Evolutionary conservation across 2,888 invertebrate species (phyloP).

Genomic region (Tridacna crocea): DNA sequence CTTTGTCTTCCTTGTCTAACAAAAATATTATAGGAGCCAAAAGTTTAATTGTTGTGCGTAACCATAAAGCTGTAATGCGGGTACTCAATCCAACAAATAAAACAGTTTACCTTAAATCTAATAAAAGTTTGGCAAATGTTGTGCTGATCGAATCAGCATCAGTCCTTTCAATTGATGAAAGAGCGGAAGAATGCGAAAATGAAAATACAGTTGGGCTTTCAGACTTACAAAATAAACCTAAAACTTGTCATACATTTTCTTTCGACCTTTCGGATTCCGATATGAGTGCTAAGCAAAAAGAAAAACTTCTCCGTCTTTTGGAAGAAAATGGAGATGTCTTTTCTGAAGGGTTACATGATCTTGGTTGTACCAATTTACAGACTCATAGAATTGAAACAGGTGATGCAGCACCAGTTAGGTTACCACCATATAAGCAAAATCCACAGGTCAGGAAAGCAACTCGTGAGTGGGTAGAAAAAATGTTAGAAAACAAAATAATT

Average conservation of each 20-base stretch:
- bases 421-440: conserved; percentile 30
- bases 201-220: conserved; percentile 5
- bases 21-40: conserved; percentile 15
- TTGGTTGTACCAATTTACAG: conserved; percentile 44
- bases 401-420: conserved; percentile 38
- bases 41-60: not conserved
- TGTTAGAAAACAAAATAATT: conserved; percentile 11
- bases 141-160: not conserved
- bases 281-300: not conserved
- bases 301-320: conserved; percentile 26
- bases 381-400: conserved; percentile 42
- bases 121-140: not conserved
- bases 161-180: not conserved
- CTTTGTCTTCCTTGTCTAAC: not conserved
- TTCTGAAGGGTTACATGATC: conserved; percentile 43
- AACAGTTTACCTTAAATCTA: not conserved
- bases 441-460: not conserved
- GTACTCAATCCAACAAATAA: conserved; percentile 4
- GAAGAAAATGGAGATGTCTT: too few species aligned
- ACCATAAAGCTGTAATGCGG: not conserved
- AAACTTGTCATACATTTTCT: not conserved
- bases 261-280: not conserved
- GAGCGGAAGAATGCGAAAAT: not conserved
- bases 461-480: not conserved
- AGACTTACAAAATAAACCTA: too few species aligned